These are phyloP conservation scores for Aphyosemion australe DNA, from an alignment of 2,113 vertebrate genomes.

Conservation along the genomic window DNA sequence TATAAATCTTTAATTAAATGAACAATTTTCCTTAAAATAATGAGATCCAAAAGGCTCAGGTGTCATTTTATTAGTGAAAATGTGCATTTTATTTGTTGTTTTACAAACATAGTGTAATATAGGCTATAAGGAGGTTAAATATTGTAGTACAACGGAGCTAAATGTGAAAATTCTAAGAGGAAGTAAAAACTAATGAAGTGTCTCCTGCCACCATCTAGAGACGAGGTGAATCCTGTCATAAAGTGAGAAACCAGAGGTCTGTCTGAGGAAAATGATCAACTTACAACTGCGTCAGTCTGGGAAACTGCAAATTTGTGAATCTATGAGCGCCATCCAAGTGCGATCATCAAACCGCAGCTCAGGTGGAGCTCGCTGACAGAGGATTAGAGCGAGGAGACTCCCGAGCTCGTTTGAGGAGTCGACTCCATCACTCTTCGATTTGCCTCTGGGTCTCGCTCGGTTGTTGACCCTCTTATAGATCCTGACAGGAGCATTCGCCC, in stretches of 20 bases:
- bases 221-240: not conserved
- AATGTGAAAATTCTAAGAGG: not conserved
- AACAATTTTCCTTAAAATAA: too few relatives aligned
- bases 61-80: too few relatives aligned
- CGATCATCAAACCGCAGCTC: constrained; percentile 30
- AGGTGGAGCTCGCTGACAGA: constrained; percentile 38
- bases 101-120: too few relatives aligned
- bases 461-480: constrained; percentile 43
- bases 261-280: constrained; percentile 24
- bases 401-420: constrained; percentile 25
- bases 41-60: too few relatives aligned
- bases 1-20: too few relatives aligned
- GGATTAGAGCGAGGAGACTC: constrained; percentile 32
- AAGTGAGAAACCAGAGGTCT: not conserved
- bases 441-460: constrained; percentile 29
- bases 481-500: constrained; percentile 22
- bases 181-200: constrained; percentile 20
- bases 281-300: constrained; percentile 3
- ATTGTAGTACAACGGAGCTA: too few relatives aligned
- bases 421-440: constrained; percentile 21
- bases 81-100: too few relatives aligned
- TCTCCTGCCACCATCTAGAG: constrained; percentile 14
- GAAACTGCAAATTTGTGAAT: constrained; percentile 41
- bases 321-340: constrained; percentile 12
- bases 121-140: too few relatives aligned